phyloP scores from a whole-genome alignment of 2,113 vertebrate genomes.

The Neoarius graeffei region DNA sequence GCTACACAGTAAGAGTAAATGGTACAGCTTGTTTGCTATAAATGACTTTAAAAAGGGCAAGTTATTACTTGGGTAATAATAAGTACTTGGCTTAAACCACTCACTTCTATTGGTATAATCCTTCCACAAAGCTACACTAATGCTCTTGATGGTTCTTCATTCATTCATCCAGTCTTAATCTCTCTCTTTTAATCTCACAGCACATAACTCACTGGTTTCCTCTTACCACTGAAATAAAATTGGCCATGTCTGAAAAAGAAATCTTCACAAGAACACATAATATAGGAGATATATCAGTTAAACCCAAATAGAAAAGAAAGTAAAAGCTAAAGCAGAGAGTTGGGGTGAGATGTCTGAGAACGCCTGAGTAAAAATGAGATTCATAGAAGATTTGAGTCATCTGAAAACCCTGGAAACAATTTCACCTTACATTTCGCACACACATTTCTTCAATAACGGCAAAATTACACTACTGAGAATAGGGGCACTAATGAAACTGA shows the following conservation, averaged over 20 bases:
- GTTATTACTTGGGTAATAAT: background rate
- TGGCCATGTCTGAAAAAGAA: background rate
- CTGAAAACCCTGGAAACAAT: conserved; percentile 16
- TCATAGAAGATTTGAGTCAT: conserved; percentile 11
- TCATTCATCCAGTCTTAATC: background rate
- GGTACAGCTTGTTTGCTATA: conserved; percentile 24
- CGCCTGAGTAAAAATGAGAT: conserved; percentile 12
- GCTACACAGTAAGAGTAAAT: conserved; percentile 10
- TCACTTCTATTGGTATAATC: too few relatives aligned
- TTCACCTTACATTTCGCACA: background rate
- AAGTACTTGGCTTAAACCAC: too few relatives aligned
- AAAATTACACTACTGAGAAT: background rate
- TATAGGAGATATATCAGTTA: background rate
- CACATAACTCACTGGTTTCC: background rate
- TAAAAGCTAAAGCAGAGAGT: background rate
- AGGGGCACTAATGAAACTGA: background rate
- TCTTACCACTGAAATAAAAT: background rate
- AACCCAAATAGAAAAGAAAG: background rate
- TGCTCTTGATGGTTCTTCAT: background rate
- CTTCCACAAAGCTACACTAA: background rate
- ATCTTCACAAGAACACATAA: background rate
- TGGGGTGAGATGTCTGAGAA: background rate
- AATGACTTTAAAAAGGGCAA: background rate
- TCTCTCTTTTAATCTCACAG: background rate
- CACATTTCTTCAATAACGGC: background rate